Evolutionary conservation across 2,113 vertebrate species (phyloP).

Genomic region (Pelusios castaneus): DNA sequence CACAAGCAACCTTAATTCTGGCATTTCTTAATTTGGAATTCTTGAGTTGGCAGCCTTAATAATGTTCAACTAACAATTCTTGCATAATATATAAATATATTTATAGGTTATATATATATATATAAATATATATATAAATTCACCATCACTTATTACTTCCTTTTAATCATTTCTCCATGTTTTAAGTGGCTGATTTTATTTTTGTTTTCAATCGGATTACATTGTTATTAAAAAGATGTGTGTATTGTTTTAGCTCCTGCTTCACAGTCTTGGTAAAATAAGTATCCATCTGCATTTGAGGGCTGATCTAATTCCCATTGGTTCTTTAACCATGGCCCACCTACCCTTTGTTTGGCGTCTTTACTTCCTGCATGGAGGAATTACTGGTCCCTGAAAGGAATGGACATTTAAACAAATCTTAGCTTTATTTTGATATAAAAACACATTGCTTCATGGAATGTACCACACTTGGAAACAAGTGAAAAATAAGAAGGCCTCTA

Average conservation of each 20-base stretch:
- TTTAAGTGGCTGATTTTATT: not conserved
- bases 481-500: not conserved
- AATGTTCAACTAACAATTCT: not conserved
- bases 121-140: not conserved
- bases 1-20: not conserved
- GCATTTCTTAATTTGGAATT: not conserved
- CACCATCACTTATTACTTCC: not conserved
- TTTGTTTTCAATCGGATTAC: not conserved
- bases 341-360: conserved; percentile 16
- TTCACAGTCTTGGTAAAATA: not conserved
- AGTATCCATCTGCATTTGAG: conserved; percentile 19
- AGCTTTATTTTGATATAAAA: conserved; percentile 1
- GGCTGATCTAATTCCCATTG: conserved; percentile 33
- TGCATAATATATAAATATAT: not conserved
- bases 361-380: not conserved
- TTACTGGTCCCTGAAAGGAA: not conserved
- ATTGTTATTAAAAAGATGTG: not conserved
- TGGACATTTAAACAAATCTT: not conserved
- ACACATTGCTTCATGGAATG: not conserved
- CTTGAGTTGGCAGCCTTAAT: not conserved
- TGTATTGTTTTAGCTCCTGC: not conserved
- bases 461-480: not conserved
- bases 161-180: not conserved
- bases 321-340: conserved; percentile 33
- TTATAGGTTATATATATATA: not conserved